These are phyloP conservation scores for Polypterus bichir DNA, from an alignment of 2,113 vertebrate genomes.

Conservation along the genomic window DNA sequence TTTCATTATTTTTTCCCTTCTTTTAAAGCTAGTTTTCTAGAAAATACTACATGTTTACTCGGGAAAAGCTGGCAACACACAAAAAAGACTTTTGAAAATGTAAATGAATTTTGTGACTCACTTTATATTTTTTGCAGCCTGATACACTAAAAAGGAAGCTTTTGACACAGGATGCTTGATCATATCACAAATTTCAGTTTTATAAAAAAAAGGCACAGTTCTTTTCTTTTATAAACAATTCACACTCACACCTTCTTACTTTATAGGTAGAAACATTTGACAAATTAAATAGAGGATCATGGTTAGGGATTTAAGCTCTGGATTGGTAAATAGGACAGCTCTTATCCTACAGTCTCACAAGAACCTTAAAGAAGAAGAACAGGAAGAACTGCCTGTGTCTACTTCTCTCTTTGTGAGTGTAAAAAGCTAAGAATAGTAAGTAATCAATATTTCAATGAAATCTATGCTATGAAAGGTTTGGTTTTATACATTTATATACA, in stretches of 20 bases:
- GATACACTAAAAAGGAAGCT: constrained; percentile 22
- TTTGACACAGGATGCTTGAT: constrained; percentile 48
- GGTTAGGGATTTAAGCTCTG: no score
- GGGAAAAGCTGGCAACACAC: constrained; percentile 73
- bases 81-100: constrained; percentile 83
- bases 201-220: constrained; percentile 53
- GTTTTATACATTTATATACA: background rate
- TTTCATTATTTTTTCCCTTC: constrained; percentile 34
- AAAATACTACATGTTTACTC: constrained; percentile 79
- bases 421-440: no score
- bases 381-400: no score
- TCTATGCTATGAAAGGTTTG: no score
- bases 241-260: constrained; percentile 48
- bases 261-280: no score
- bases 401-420: no score
- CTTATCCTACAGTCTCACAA: no score
- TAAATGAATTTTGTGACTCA: constrained; percentile 67
- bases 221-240: constrained; percentile 47
- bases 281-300: no score
- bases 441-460: no score
- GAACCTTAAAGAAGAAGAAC: no score
- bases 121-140: constrained; percentile 48
- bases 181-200: constrained; percentile 57
- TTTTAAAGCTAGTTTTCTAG: constrained; percentile 79
- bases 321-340: no score